These are phyloP conservation scores for Leptinotarsa tumamoca DNA, from an alignment of 2,888 invertebrate genomes.

Conservation along the genomic window DNA sequence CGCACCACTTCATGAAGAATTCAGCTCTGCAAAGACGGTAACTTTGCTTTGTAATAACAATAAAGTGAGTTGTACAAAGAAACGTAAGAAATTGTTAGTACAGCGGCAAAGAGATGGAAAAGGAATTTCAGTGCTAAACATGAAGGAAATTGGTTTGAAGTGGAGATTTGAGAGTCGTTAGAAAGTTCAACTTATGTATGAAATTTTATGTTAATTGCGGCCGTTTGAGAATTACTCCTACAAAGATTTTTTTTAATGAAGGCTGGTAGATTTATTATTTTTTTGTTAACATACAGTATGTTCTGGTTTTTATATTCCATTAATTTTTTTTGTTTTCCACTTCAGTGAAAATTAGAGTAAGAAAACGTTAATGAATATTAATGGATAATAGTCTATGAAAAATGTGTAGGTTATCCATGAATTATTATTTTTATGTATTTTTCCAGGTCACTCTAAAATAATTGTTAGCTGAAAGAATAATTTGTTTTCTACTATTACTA, in stretches of 20 bases:
- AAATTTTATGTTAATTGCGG: conserved; percentile 9
- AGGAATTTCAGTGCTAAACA: conserved; percentile 18
- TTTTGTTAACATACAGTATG: too few species aligned
- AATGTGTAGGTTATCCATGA: too few species aligned
- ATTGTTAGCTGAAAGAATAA: too few species aligned
- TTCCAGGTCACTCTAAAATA: too few species aligned
- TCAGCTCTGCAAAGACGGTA: conserved; percentile 4
- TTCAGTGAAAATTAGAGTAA: too few species aligned
- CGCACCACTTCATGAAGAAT: conserved; percentile 22
- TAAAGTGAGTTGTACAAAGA: conserved; percentile 16
- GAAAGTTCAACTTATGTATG: background rate
- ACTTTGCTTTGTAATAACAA: conserved; percentile 24
- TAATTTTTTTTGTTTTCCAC: too few species aligned
- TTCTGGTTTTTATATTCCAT: too few species aligned
- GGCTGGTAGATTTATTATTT: too few species aligned
- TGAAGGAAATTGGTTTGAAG: conserved; percentile 12
- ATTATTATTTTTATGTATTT: too few species aligned
- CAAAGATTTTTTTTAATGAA: background rate
- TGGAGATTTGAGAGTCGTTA: conserved; percentile 4
- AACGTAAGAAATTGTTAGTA: conserved; percentile 21
- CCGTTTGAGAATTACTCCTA: background rate
- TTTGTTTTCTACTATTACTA: too few species aligned
- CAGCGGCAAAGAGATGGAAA: conserved; percentile 15
- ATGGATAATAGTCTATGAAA: too few species aligned
- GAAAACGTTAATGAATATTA: too few species aligned